Percentiles rank a stretch among this genome's conserved stretches.
These are phyloP conservation scores for Rhopalosiphum nymphaeae DNA, from an alignment of 2,888 invertebrate genomes.

Conservation along the genomic window DNA sequence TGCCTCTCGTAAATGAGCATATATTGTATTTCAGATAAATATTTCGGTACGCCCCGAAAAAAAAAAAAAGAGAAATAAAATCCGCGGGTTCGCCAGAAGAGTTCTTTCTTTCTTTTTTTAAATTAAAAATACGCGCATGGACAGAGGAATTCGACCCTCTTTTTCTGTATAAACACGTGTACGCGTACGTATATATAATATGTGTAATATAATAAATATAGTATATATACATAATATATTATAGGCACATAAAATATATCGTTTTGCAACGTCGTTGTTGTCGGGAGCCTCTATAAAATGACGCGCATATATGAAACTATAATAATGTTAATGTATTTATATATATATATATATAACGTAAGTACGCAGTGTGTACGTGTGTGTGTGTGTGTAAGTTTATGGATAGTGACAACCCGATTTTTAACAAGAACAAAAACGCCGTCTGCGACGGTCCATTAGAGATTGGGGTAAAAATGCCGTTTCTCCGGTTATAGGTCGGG, in stretches of 20 bases:
- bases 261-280: slow-evolving; percentile 33
- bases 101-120: slow-evolving; percentile 7
- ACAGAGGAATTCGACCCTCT: slow-evolving; percentile 49
- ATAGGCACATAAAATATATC: background rate
- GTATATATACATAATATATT: background rate
- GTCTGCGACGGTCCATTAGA: slow-evolving; percentile 48
- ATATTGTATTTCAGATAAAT: slow-evolving; percentile 31
- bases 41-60: slow-evolving; percentile 38
- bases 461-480: slow-evolving; percentile 54
- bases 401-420: slow-evolving; percentile 53
- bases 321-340: background rate
- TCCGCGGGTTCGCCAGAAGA: slow-evolving; percentile 5
- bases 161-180: background rate
- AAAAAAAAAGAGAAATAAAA: slow-evolving; percentile 7
- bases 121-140: slow-evolving; percentile 31
- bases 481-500: slow-evolving; percentile 31
- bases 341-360: background rate
- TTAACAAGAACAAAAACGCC: slow-evolving; percentile 42
- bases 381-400: background rate
- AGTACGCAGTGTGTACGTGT: too few relatives aligned
- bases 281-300: background rate
- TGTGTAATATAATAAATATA: slow-evolving; percentile 18
- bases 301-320: background rate
- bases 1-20: background rate
- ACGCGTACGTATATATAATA: background rate